These are phyloP conservation scores for Corbicula japonica DNA, from an alignment of 2,888 invertebrate species.

Conservation along the genomic window DNA sequence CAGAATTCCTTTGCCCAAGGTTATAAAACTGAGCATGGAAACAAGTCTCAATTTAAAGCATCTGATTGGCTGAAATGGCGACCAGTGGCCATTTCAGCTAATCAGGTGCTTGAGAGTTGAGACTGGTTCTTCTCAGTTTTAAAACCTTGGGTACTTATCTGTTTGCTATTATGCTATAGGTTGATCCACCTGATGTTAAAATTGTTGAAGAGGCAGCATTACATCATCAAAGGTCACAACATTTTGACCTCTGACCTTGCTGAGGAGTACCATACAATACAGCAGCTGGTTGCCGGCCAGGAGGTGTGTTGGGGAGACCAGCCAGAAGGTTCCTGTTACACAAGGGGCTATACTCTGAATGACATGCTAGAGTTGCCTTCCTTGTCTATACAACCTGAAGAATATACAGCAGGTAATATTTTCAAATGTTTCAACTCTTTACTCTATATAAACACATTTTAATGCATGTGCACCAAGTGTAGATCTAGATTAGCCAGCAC, in stretches of 20 bases:
- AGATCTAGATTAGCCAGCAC: no score
- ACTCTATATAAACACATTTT: no score
- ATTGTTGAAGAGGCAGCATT: slow-evolving; percentile 77
- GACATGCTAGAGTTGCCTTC: slow-evolving; percentile 60
- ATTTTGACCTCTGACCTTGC: slow-evolving; percentile 75
- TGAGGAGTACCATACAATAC: slow-evolving; percentile 69
- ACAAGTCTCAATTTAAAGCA: no score
- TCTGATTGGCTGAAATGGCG: no score
- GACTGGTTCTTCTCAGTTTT: no score
- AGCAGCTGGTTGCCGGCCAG: slow-evolving; percentile 72
- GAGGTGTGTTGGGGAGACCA: slow-evolving; percentile 82
- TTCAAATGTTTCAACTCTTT: no score
- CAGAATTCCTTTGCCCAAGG: no score
- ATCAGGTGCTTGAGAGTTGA: no score
- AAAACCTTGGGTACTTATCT: neutral
- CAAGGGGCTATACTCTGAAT: slow-evolving; percentile 41
- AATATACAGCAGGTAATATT: neutral
- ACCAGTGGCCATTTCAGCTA: no score
- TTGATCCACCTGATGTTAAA: slow-evolving; percentile 72
- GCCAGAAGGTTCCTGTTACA: slow-evolving; percentile 12
- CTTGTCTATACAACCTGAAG: slow-evolving; percentile 16
- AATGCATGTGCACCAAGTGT: no score
- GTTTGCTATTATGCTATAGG: slow-evolving; percentile 57
- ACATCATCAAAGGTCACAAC: slow-evolving; percentile 75
- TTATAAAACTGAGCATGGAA: no score